Evolutionary conservation across 1,140 invertebrate genomes (phyloP).

Genomic region (Conus betulinus): DNA sequence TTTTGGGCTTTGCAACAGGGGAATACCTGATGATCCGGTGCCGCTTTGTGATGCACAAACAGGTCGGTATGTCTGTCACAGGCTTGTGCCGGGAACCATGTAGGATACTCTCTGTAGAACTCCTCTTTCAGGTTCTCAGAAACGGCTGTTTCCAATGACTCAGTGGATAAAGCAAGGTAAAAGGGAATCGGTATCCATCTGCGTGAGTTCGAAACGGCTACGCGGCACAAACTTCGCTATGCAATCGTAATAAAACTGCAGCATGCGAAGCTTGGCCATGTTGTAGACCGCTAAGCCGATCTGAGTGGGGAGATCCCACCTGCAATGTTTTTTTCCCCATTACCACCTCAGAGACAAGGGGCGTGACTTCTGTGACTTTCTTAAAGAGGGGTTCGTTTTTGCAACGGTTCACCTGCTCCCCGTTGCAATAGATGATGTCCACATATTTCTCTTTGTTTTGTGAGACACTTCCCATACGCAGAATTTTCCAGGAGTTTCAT

Average conservation of each 20-base stretch:
- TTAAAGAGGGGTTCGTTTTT: conserved; percentile 2
- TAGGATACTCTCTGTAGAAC: background rate
- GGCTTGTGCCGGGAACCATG: background rate
- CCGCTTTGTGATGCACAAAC: background rate
- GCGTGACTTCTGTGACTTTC: background rate
- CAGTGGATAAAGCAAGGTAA: background rate
- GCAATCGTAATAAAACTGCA: background rate
- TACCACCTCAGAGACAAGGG: background rate
- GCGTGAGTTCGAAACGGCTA: background rate
- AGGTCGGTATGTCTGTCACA: background rate
- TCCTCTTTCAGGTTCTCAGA: background rate
- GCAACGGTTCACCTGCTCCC: background rate
- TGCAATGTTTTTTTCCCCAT: background rate
- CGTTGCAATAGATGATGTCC: conserved; percentile 35
- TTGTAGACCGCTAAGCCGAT: background rate
- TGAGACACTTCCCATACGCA: conserved; percentile 43
- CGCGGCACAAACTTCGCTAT: background rate
- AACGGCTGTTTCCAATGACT: background rate
- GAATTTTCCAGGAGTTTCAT: conserved; percentile 49
- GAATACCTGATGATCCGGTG: background rate
- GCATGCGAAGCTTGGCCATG: background rate
- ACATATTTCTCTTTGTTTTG: conserved; percentile 46
- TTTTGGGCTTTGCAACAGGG: background rate
- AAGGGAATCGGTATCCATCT: background rate
- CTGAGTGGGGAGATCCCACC: background rate